Base-by-base conservation (phyloP, 2,797 vertebrate genomes). In the Acipenser oxyrinchus region DNA sequence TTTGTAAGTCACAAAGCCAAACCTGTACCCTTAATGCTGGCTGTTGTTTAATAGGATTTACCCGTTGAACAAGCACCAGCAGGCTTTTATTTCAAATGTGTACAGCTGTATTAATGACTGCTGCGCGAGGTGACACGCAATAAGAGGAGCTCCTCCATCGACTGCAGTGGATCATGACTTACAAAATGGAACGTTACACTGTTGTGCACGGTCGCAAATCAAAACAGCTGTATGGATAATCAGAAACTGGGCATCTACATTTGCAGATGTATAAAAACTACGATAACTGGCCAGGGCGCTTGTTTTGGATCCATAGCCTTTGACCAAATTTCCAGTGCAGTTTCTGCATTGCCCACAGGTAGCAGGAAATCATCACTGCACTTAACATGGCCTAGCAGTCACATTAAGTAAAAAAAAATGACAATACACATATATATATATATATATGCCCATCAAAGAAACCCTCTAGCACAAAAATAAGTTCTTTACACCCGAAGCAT, bases 401-500 rank as follows among this genome's bases (percentile, higher is more conserved):
- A 64, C 48, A 49, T 2, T 10, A 48, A 48, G 59, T 10, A 23
- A 48, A 51, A 23, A 50, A 65, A 37, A 65, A 61, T 57, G 37
- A 59, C 18, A 60, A 23, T 63, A 50, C 57, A 59, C 60, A 50
- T 69, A 69, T 60, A 7, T 52, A 7, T 52, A 11, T 52, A 61
- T 65, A 69, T 65, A 65, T 15, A 53, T 50, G 48, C 48, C 49
- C 62, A n/a, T 63, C 11, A 49, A 49, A 49, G 11, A 49, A n/a
- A 15, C 7, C 62, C 62, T 48, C 51, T 48, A 66, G 60, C 68
- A 70, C 50, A 70, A 66, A 70, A 62, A 66, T 59, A 70, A 70
- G 67, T 37, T 37, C 23, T 70, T 49, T 60, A 68, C 66, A 71
- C 58, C 69, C 57, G 60, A 68, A 60, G 69, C 69, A 67, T 63